Evolutionary conservation across 2,888 invertebrate species (phyloP), one percentile per base, ranked within the genome.

Genomic region (Charanyca ferruginea): DNA sequence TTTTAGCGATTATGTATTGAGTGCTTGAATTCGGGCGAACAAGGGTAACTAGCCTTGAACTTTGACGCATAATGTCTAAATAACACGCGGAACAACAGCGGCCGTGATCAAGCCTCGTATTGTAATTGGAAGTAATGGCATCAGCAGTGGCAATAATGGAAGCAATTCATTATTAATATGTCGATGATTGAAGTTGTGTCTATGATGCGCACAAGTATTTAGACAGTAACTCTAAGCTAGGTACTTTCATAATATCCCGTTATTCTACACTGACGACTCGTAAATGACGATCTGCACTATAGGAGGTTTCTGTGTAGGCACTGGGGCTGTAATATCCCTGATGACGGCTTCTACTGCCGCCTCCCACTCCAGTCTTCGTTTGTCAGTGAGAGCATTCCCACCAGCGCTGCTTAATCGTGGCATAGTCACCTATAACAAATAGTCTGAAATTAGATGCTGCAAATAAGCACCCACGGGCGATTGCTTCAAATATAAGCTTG

Each of bases 251-350:
- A 57, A 55, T n/a, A 45, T 67, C 32, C n/a, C 41, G 18, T 25
- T 58, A 62, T 49, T 57, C 57, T 93, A 98, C 54, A 98, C 98
- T n/a, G 98, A 98, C 63, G 98, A 98, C 91, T 98, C 98, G 91
- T 98, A 98, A 87, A 98, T 97, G 81, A 98, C 97, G 78, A 98
- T 98, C 94, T 98, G 98, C 45, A 98, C 96, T 38, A 98, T 95
- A 1, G 96, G 96, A n/a, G 96, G 96, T 73, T 94, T 96, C 42
- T 94, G 96, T 66, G 96, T 95, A 20, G 95, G 92, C 66, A 96
- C 93, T 5, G 97, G 96, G 44, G 96, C 96, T 48, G 97, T 96
- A 73, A 98, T 96, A 80, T 98, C 97, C 84, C 97, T 94, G 77
- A 98, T 96, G 67, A 97, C 97, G 16, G 97, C 97, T 81, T 98